Evolutionary conservation across 2,888 invertebrate species (phyloP).

Genomic region (Ariolimax columbianus): DNA sequence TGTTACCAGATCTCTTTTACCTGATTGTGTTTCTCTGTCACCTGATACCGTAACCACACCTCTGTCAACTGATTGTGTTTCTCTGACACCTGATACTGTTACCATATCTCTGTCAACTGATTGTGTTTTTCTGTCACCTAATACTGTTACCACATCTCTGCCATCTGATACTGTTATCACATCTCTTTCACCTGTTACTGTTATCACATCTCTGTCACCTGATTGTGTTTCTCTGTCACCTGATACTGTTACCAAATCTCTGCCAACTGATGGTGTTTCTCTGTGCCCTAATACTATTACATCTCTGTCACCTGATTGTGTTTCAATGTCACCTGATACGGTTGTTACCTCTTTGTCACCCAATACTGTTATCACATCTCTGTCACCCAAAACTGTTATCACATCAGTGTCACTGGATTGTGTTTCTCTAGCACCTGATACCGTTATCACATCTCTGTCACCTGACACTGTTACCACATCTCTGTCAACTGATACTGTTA

Average conservation of each 20-base stretch:
- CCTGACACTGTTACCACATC: not conserved
- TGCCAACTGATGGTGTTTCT: not conserved
- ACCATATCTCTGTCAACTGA: not conserved
- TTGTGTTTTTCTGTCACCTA: not conserved
- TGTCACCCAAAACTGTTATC: not conserved
- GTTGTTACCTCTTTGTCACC: conserved; percentile 3
- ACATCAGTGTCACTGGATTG: not conserved
- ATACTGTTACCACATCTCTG: not conserved
- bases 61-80: not conserved
- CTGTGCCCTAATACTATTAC: not conserved
- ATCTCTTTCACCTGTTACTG: not conserved
- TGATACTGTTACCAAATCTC: not conserved
- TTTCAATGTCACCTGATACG: not conserved
- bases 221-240: not conserved
- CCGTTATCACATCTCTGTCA: not conserved
- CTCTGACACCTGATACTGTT: not conserved
- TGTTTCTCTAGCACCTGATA: not conserved
- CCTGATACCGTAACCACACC: not conserved
- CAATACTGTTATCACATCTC: not conserved
- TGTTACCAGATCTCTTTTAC: not conserved
- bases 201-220: not conserved
- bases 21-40: not conserved
- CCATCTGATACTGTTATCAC: not conserved
- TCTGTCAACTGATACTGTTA: not conserved
- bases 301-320: not conserved